These are phyloP conservation scores for Iphiclides podalirius DNA, from an alignment of 2,888 invertebrate genomes.

Conservation along the genomic window DNA sequence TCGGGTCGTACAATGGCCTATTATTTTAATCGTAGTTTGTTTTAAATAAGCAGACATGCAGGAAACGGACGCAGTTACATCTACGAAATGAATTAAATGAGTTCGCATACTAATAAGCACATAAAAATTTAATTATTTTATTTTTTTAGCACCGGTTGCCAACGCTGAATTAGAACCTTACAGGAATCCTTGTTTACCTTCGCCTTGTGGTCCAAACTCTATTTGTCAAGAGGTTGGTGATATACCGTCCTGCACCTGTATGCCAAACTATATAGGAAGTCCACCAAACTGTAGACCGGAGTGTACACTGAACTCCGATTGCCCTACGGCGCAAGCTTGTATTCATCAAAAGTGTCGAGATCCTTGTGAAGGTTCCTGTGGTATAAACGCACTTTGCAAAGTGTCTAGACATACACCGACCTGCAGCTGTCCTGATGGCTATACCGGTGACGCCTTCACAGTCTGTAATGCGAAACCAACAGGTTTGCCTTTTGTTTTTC, in stretches of 20 bases:
- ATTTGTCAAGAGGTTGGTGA: conserved; percentile 80
- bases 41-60: too few species aligned
- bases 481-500: conserved; percentile 44
- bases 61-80: too few species aligned
- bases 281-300: conserved; percentile 86
- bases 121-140: too few species aligned
- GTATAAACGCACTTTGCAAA: conserved; percentile 79
- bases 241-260: conserved; percentile 82
- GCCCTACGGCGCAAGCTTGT: conserved; percentile 83
- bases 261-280: conserved; percentile 79
- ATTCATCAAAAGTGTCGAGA: conserved; percentile 85
- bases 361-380: conserved; percentile 86
- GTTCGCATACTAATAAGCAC: too few species aligned
- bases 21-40: too few species aligned
- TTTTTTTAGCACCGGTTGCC: conserved; percentile 62
- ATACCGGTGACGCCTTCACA: conserved; percentile 83
- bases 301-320: conserved; percentile 86
- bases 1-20: too few species aligned
- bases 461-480: conserved; percentile 68
- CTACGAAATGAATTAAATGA: too few species aligned
- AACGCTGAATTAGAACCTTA: conserved; percentile 71
- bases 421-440: conserved; percentile 86
- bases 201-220: conserved; percentile 87
- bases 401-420: conserved; percentile 87
- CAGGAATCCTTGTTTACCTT: conserved; percentile 79